Evolutionary conservation across 2,888 invertebrate genomes (phyloP), one percentile per base, ranked within the genome.

Genomic region (Polymixis flavicincta): DNA sequence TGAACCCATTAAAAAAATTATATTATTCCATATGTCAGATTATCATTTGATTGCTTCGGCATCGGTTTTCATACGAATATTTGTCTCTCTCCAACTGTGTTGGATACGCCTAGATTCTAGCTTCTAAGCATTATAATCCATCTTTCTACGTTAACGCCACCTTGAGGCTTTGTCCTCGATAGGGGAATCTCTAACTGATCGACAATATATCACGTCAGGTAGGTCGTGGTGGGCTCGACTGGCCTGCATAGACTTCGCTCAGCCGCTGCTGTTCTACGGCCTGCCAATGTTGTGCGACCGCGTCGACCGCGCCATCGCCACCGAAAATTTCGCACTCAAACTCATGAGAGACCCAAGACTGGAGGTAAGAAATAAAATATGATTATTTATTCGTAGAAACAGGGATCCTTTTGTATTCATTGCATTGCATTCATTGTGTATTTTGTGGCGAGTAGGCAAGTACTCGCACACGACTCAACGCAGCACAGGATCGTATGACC

Each of bases 221-320:
- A 91, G 97, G 0, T 98, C 98, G 2, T 98, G 98, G 98, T 97
- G 97, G 89, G 97, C 97, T 0, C 96, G 98, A 52, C 96, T 97
- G 3, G 97, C 97, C 11, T 97, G 97, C 83, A 94, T 98, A 2
- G 97, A 97, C 87, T 98, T 98, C 88, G 95, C 98, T 9, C 97
- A 98, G 91, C 97, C 97, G 60, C 96, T 98, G 73, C 96, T 98
- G 45, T 98, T 98, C 93, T 97, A 98, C 92, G 98, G 98, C 73
- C 97, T 98, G 96, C 97, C 98, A 0, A 95, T 97, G 83, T 92
- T 98, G 64, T 93, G 97, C 80, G 96, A 96, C 37, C 83, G 87
- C 8, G 89, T 94, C 0, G 91, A 90, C 22, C 88, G 95, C 0
- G 96, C 97, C 0, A 90, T 92, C n/a, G 92, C 95, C 71, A 97